A percentile compares a stretch with the other conserved stretches of the same genome.
Conservation (phyloP, 2,888 invertebrate genomes). For the Mantis religiosa region DNA sequence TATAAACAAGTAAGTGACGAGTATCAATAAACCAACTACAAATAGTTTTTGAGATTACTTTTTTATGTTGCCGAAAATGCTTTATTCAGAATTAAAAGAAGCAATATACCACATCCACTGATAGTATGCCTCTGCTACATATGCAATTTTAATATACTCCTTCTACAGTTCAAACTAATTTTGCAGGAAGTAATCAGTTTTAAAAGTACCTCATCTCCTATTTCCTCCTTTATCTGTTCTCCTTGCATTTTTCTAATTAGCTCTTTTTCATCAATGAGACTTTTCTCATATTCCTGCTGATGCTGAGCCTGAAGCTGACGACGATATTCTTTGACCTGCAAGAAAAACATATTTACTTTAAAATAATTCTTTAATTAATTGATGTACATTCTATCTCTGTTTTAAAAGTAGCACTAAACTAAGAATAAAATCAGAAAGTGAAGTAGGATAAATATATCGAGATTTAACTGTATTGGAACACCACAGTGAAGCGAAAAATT, state of each 20-base stretch:
- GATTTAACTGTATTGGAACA: too few species aligned
- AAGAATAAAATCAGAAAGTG: not conserved
- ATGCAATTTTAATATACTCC: too few species aligned
- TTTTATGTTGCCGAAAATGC: too few species aligned
- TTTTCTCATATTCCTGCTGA: constrained; percentile 65
- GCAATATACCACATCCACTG: too few species aligned
- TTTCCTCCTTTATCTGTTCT: constrained; percentile 72
- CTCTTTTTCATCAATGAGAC: constrained; percentile 53
- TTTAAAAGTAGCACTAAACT: not conserved
- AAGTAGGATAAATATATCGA: not conserved
- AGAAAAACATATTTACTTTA: not conserved
- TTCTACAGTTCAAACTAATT: not conserved
- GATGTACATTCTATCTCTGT: too few species aligned
- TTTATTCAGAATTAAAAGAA: too few species aligned
- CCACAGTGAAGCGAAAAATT: too few species aligned
- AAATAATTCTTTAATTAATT: not conserved
- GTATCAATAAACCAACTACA: too few species aligned
- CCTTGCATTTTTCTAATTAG: constrained; percentile 68
- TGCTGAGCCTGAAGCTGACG: constrained; percentile 63
- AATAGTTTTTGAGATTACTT: too few species aligned
- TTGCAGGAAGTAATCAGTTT: not conserved
- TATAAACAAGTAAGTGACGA: too few species aligned
- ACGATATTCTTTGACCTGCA: constrained; percentile 47
- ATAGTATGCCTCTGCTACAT: too few species aligned
- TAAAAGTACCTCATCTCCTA: constrained; percentile 79